Base-by-base conservation (phyloP, 2,888 invertebrate species). In the Andrena flavipes region DNA sequence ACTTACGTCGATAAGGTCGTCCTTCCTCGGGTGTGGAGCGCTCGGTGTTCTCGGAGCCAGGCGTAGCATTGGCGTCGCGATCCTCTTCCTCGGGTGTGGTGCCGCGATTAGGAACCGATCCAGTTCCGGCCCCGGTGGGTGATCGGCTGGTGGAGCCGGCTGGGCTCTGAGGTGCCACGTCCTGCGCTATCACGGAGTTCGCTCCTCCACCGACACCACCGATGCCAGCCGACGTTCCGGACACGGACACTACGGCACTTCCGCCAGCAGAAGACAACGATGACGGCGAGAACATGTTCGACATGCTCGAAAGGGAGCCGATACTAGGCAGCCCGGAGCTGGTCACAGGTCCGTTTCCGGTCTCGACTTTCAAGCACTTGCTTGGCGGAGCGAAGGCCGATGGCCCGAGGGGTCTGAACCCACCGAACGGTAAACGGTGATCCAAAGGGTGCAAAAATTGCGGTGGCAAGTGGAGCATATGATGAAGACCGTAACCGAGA, bases 381-480 rank as follows among this genome's bases (percentile, higher is more conserved):
- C 93, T 93, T 56, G 96, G 96, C 64, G 96, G 96, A 90, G 96
- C 96, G 93, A 96, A 96, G 29, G 96, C 96, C 90, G 96, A 96
- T 76, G 95, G 95, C 77, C 96, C 95, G 75, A 95, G 92, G 4
- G 96, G 96, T 80, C 96, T 94, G 91, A 96, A 96, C 65, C 95
- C 94, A 80, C 95, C 95, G 87, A 96, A 95, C 59, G 96, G 95
- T 87, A 95, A 92, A 91, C 96, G 94, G 85, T 95, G 95, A 90
- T 96, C 96, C 81, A 97, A 94, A 59, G 96, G 96, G 90, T 96
- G 96, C 82, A 97, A 94, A 91, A 97, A 96, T 92, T 96, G 97
- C 85, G 96, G 96, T 92, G 96, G 96, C 89, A 97, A 95, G 91
- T 96, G 96, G 89, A 96, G 96, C 92, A 97, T 95, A 88, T 96